Evolutionary conservation across 2,797 vertebrate genomes (phyloP).

Genomic region (Aulostomus chinensis): DNA sequence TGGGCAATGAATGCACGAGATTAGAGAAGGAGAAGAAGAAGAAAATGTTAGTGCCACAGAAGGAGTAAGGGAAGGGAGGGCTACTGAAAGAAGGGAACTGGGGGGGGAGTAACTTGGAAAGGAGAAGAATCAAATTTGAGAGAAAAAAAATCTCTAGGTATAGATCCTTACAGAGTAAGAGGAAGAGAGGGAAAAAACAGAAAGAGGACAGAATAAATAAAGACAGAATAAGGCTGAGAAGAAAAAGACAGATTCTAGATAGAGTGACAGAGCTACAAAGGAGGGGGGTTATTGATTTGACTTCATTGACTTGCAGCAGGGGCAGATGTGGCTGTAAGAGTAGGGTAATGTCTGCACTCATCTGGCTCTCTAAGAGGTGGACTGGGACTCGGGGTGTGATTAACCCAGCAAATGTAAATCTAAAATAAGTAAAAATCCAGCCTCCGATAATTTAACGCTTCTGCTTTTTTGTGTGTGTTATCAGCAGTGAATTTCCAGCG

Average conservation of each 20-base stretch:
- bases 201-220: conserved; percentile 58
- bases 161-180: conserved; percentile 56
- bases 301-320: conserved; percentile 65
- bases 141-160: conserved; percentile 56
- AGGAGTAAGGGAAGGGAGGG: conserved; percentile 51
- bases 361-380: conserved; percentile 33
- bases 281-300: conserved; percentile 70
- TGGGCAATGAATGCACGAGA: conserved; percentile 84
- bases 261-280: conserved; percentile 80
- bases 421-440: conserved; percentile 37
- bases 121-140: conserved; percentile 66
- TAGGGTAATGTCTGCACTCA: conserved; percentile 27
- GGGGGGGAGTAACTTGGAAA: conserved; percentile 50
- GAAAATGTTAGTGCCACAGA: conserved; percentile 80
- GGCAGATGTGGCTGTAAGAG: conserved; percentile 54
- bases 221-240: conserved; percentile 90
- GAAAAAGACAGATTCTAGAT: conserved; percentile 91
- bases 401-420: background rate
- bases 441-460: conserved; percentile 10
- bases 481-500: too few relatives aligned
- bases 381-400: conserved; percentile 22
- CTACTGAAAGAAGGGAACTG: conserved; percentile 16
- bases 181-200: conserved; percentile 77
- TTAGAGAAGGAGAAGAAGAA: conserved; percentile 83
- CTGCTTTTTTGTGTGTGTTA: conserved; percentile 1